Evolutionary conservation across 1,140 invertebrate species (phyloP), one percentile per base, ranked within the genome.

Genomic region (Zophobas atratus): DNA sequence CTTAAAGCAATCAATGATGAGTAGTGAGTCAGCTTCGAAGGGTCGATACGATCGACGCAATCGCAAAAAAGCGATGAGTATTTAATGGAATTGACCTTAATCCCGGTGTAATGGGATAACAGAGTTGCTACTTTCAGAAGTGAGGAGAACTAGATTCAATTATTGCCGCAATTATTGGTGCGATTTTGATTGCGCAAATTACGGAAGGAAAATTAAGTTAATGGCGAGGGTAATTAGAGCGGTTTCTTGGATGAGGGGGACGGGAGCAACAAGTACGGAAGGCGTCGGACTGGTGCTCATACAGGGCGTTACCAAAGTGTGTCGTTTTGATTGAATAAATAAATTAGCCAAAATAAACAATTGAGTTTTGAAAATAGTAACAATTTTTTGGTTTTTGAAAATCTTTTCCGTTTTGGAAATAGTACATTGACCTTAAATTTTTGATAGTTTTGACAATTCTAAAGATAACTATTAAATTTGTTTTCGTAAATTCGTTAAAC

Each of bases 131-230:
- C 56, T 60, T 60, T 60, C 56, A 36, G 33, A 35, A 38, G 35
- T n/a, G 56, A 8, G 56, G 20, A 1, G 34, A 5, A 60, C 38
- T 60, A 60, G 56, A 60, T 60, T 60, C 56, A 60, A 60, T 60
- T 60, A 60, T 60, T 60, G 56, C 20, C 20, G 20, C 56, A 60
- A 60, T 60, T 36, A 60, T 60, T 60, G 56, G 34, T 35, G 56
- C 56, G 56, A 60, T 60, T 60, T 60, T 60, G 56, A 60, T 60
- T 60, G 36, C 55, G 34, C 55, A 34, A 57, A 57, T 57, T 57
- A 57, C 56, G 38, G 34, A 35, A 6, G 35, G 56, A 60, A 60
- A 60, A 60, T 60, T 60, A 60, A 60, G 35, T 60, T 60, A 60
- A 60, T 60, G 35, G 56, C 33, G 56, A 3, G 32, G 33, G 56